phyloP scores from a whole-genome alignment of 1,140 invertebrate species.

The Mactra quadrangularis region DNA sequence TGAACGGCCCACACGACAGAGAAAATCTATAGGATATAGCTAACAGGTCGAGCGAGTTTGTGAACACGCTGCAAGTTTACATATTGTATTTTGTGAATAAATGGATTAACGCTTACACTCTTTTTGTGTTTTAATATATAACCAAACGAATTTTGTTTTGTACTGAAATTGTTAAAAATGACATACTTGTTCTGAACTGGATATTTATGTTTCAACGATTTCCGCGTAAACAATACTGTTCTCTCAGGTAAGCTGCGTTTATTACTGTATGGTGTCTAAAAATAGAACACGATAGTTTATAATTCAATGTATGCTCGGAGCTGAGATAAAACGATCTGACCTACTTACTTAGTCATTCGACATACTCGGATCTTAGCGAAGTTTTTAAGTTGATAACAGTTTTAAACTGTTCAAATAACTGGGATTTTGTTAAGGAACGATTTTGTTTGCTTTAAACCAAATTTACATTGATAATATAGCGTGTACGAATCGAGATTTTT shows the following conservation, averaged over 20 bases:
- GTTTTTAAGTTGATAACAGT: constrained; percentile 27
- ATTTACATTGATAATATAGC: no score
- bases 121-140: no score
- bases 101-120: no score
- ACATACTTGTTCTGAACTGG: no score
- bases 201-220: neutral
- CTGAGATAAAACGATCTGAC: constrained; percentile 44
- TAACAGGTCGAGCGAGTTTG: constrained; percentile 34
- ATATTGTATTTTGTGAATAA: no score
- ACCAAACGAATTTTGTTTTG: no score
- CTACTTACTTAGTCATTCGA: constrained; percentile 50
- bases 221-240: constrained; percentile 18
- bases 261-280: constrained; percentile 53
- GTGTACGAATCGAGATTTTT: no score
- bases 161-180: no score
- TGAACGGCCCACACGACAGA: constrained; percentile 16
- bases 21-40: constrained; percentile 34
- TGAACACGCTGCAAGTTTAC: constrained; percentile 35
- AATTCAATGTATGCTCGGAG: constrained; percentile 36
- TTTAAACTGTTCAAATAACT: constrained; percentile 21
- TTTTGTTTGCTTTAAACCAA: neutral
- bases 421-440: constrained; percentile 5
- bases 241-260: constrained; percentile 33
- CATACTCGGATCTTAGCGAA: constrained; percentile 28
- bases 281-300: constrained; percentile 23